Conservation (phyloP, 2,888 invertebrate species). For the Eupithecia exiguata region DNA sequence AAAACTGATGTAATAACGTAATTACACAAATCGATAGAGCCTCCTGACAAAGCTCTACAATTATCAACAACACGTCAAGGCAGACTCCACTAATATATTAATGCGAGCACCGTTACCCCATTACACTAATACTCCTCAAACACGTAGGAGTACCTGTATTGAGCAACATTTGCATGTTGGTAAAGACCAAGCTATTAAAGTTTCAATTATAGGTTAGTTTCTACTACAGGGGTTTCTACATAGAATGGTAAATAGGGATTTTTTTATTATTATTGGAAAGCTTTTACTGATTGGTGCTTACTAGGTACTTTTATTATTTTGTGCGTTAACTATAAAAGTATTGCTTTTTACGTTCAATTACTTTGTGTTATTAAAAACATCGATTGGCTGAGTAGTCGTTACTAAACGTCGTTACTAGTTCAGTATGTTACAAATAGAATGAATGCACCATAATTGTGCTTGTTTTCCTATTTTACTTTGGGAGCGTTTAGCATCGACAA, state of each 20-base stretch:
- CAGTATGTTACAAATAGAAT: not conserved
- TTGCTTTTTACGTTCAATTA: not conserved
- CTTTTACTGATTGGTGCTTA: not conserved
- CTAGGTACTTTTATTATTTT: not conserved
- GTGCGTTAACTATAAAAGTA: not conserved
- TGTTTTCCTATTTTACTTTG: no score
- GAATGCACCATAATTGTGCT: no score
- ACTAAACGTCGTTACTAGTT: no score
- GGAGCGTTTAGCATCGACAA: not conserved
- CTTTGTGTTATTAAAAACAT: not conserved
- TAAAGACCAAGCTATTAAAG: constrained; percentile 3
- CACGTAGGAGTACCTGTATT: constrained; percentile 9
- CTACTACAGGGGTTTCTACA: not conserved
- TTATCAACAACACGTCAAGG: constrained; percentile 11
- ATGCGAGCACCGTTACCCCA: constrained; percentile 15
- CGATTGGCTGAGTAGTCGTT: not conserved
- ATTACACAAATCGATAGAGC: not conserved
- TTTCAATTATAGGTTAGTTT: not conserved
- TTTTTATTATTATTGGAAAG: constrained; percentile 1
- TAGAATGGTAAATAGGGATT: not conserved
- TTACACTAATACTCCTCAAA: constrained; percentile 19
- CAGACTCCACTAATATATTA: constrained; percentile 10
- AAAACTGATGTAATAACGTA: not conserved
- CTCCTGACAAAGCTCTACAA: not conserved
- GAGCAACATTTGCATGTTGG: constrained; percentile 6